Base-by-base conservation (phyloP, 2,113 vertebrate genomes). In the Macquaria australasica region DNA sequence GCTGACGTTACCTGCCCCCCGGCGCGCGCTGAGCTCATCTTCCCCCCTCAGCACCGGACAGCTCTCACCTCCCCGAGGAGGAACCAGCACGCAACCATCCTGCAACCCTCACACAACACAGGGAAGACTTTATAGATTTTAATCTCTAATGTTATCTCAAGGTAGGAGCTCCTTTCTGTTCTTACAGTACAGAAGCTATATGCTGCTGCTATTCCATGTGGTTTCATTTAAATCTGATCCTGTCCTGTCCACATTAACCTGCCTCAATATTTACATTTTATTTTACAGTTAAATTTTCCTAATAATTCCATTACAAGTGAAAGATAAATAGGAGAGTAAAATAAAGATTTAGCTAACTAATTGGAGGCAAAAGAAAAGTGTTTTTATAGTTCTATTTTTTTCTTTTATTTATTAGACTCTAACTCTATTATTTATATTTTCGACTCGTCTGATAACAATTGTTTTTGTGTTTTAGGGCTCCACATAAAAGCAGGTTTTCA, bases 1-100 rank as follows among this genome's bases (percentile, higher is more conserved):
- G 91, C 84, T 94, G 90, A 92, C 89, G 92, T 91, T 89, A 90
- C 89, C 89, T 90, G 87, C 88, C 85, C 89, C 89, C 89, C 59
- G 73, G 79, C 58, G 89, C 39, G 87, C 79, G 74, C 81, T 89
- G 90, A 92, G 90, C 87, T 91, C 88, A 87, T 87, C 88, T 56
- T 56, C 55, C 77, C 86, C 73, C 56, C 39, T 89, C 88, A 84
- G 86, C 82, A 73, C 87, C 86, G 91, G 88, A 88, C 89, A 90
- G 88, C 81, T 51, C 84, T 59, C 85, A 77, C 66, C 84, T 80
- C 74, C 72, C 71, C 5, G 39, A 62, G 66, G 73, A 84, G 28
- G 56, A 73, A 28, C 39, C 80, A 4, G 37, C 39, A 51, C 11
- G 31, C 79, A 74, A 69, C 68, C 63, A 31, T 37, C n/a, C 77